phyloP scores from a whole-genome alignment of 2,888 invertebrate genomes.

The Mylabris sibirica region DNA sequence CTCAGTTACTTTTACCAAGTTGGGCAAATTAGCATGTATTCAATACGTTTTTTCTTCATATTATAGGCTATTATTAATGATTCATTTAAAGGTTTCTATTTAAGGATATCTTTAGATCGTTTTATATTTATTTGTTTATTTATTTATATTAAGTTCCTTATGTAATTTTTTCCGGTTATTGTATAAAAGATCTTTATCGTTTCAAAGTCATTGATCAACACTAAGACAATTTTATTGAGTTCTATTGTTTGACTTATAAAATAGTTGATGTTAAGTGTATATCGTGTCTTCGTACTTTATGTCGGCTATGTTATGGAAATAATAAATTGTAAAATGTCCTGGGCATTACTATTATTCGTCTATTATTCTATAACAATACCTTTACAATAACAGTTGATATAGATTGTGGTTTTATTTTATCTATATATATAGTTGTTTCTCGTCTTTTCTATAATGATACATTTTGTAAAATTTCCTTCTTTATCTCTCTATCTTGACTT shows the following conservation, averaged over 20 bases:
- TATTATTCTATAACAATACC: conserved; percentile 33
- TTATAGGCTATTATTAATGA: neutral
- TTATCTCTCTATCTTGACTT: conserved; percentile 7
- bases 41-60: neutral
- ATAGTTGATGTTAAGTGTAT: conserved; percentile 26
- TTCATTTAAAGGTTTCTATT: neutral
- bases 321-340: conserved; percentile 32
- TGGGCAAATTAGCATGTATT: neutral
- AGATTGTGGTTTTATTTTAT: conserved; percentile 27
- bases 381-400: conserved; percentile 22
- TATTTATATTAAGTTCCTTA: neutral
- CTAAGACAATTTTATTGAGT: conserved; percentile 22
- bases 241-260: conserved; percentile 20
- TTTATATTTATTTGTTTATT: neutral
- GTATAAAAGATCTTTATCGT: neutral
- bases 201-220: conserved; percentile 14
- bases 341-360: conserved; percentile 28
- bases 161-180: neutral
- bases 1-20: neutral
- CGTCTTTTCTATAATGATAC: conserved; percentile 23
- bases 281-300: conserved; percentile 31
- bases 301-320: conserved; percentile 34
- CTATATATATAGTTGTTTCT: neutral
- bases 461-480: conserved; percentile 12
- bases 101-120: neutral